phyloP scores from a whole-genome alignment of 2,797 vertebrate genomes.

The Gymnodraco acuticeps region DNA sequence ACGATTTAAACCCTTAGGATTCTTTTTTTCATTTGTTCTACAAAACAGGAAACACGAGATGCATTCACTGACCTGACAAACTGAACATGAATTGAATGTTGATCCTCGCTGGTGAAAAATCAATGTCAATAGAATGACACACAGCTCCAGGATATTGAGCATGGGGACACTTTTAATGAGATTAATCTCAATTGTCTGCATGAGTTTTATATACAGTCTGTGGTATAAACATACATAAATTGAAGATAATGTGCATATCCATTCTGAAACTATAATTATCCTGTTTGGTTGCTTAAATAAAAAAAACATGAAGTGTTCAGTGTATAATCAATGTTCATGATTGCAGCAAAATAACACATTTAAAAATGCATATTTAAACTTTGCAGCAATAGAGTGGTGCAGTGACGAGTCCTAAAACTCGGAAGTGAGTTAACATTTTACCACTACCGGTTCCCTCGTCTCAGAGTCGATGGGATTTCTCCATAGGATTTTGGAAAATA shows the following conservation, averaged over 20 bases:
- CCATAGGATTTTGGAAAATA: too few species aligned
- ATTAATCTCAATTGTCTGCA: background rate
- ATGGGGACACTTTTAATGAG: constrained; percentile 40
- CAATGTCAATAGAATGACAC: constrained; percentile 26
- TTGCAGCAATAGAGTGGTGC: too few species aligned
- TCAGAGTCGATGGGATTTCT: too few species aligned
- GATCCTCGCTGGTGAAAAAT: constrained; percentile 29
- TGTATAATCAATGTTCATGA: too few species aligned
- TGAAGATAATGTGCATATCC: background rate
- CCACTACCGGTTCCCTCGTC: too few species aligned
- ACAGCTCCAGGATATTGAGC: background rate
- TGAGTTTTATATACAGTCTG: background rate
- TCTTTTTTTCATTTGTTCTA: background rate
- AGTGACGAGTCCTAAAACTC: too few species aligned
- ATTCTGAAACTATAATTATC: background rate
- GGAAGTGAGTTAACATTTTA: too few species aligned
- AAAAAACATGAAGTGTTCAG: background rate
- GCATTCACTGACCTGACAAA: background rate
- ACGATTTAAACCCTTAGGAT: too few species aligned
- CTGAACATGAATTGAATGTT: constrained; percentile 29
- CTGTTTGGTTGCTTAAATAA: background rate
- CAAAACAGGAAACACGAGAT: constrained; percentile 1
- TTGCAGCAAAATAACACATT: too few species aligned
- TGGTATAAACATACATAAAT: too few species aligned
- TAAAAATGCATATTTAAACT: too few species aligned